Evolutionary conservation across 1,140 invertebrate genomes (phyloP), one percentile per base, ranked within the genome.

Genomic region (Hesperophylax magnus): DNA sequence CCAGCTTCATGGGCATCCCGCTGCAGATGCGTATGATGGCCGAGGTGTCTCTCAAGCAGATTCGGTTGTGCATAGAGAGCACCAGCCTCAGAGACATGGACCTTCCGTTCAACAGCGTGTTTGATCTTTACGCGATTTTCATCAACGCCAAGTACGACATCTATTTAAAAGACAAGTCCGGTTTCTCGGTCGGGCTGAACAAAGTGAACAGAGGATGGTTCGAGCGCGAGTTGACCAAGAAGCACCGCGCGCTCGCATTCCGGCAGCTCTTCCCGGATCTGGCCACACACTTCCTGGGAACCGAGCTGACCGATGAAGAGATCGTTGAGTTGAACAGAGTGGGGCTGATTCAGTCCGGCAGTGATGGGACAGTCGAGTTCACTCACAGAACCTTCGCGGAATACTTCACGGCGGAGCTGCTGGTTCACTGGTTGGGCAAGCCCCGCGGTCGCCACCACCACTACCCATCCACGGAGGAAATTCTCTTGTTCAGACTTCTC

Each of bases 21-120:
- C 34, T 69, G 34, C 27, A 69, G 17, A 69, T 69, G 34, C 65
- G 65, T 15, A 69, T 69, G 65, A n/a, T 69, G 34, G 65, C 65
- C 20, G 65, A 69, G 20, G 65, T 47, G 5, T 34, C 17, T 18
- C 34, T 69, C 15, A 17, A 2, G 34, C 65, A 47, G 18, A 14
- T 1, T 15, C 17, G 3, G 5, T 15, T 34, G 20, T 2, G 27
- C 17, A 2, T 47, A 7, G 31, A 52, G 6, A 14, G 11, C 3
- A 14, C 11, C 39, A 1, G 9, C 39, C 11, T 14, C 11, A 0
- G 18, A 31, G 20, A 65, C 7, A 15, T 22, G 0, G 8, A 1
- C 8, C 24, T 65, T 15, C 24, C 20, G 5, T 18, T 34, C 27
- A 47, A 5, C 17, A 47, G 20, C 20, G 65, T 69, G 15, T 47